These are phyloP conservation scores for Oscheius sp. DNA, from an alignment of 2,888 invertebrate genomes.

Conservation along the genomic window DNA sequence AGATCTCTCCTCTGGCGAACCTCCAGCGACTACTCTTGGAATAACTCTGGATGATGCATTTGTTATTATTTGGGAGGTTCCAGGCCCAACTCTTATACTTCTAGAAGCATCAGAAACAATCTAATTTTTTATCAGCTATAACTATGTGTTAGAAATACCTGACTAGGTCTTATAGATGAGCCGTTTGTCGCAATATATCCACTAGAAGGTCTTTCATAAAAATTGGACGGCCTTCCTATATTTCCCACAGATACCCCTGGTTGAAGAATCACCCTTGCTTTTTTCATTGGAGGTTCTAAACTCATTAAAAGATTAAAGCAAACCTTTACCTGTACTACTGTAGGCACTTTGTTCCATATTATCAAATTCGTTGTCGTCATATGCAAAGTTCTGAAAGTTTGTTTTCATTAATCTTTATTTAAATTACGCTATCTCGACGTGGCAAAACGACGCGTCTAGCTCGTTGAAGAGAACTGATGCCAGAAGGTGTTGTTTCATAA, in stretches of 20 bases:
- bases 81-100: no score
- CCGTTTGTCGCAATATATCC: no score
- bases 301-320: not conserved
- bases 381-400: not conserved
- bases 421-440: not conserved
- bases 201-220: no score
- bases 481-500: not conserved
- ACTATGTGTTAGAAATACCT: no score
- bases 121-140: no score
- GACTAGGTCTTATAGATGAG: no score
- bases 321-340: not conserved
- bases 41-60: no score
- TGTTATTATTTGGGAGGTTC: no score
- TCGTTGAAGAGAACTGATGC: not conserved
- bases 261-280: not conserved
- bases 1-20: no score
- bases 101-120: no score
- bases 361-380: slow-evolving; percentile 7
- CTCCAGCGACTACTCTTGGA: no score
- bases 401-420: not conserved
- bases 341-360: not conserved
- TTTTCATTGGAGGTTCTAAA: not conserved
- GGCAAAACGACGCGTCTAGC: not conserved
- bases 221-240: no score
- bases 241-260: not conserved